These are phyloP conservation scores for Apogon hyalosoma DNA, from an alignment of 2,797 vertebrate genomes.

Conservation along the genomic window DNA sequence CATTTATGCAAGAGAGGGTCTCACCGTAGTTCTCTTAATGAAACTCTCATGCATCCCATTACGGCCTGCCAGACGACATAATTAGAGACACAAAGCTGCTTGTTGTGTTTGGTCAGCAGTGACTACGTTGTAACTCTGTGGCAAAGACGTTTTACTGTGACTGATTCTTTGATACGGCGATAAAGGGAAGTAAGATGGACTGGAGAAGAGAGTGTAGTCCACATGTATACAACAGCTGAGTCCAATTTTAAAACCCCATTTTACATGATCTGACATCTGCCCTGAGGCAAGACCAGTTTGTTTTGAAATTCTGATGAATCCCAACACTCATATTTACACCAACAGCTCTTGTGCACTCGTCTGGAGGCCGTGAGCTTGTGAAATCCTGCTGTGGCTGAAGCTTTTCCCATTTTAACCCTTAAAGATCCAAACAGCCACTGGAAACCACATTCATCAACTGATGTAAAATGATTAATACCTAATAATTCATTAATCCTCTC, in stretches of 20 bases:
- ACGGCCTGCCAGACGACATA: slow-evolving; percentile 55
- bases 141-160: slow-evolving; percentile 16
- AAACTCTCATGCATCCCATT: slow-evolving; percentile 67
- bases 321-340: slow-evolving; percentile 2
- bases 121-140: background rate
- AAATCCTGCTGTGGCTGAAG: slow-evolving; percentile 16
- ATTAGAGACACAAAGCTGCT: slow-evolving; percentile 60
- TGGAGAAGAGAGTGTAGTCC: background rate
- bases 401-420: slow-evolving; percentile 2
- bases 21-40: slow-evolving; percentile 41
- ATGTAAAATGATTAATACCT: too few relatives aligned
- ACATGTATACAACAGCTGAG: slow-evolving; percentile 15
- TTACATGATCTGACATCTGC: slow-evolving; percentile 3
- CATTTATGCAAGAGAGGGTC: slow-evolving; percentile 12
- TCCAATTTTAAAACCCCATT: slow-evolving; percentile 19
- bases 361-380: background rate
- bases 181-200: background rate
- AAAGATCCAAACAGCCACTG: too few relatives aligned
- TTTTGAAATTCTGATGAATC: background rate
- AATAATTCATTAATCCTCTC: too few relatives aligned
- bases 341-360: background rate
- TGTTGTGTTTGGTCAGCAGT: slow-evolving; percentile 51
- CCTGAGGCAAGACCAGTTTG: background rate
- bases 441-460: too few relatives aligned
- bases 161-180: slow-evolving; percentile 16